Conservation (phyloP, 2,113 vertebrate species). For the Rhynchopsitta pachyrhyncha region DNA sequence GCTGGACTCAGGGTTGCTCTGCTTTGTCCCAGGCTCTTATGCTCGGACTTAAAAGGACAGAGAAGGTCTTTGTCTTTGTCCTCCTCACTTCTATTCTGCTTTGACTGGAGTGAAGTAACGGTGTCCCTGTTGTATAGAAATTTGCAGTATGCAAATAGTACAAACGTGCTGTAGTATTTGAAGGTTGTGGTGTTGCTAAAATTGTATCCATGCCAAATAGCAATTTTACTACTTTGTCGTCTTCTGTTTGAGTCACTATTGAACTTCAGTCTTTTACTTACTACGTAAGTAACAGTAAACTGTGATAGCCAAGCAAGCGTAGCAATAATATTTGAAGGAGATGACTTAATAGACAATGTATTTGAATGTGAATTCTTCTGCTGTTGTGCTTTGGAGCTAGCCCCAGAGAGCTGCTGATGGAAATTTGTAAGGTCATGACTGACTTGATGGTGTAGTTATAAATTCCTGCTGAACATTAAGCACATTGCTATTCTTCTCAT, state of each 20-base stretch:
- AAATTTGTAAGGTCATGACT: constrained; percentile 52
- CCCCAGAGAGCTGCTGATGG: not conserved
- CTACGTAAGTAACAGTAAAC: not conserved
- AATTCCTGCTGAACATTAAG: constrained; percentile 46
- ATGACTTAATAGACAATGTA: not conserved
- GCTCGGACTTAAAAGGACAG: not conserved
- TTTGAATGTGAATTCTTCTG: constrained; percentile 15
- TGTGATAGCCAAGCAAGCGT: not conserved
- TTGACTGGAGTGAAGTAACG: not conserved
- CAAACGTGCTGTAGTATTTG: not conserved
- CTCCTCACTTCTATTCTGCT: not conserved
- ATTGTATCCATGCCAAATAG: not conserved
- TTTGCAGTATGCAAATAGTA: not conserved
- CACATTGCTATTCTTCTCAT: constrained; percentile 49
- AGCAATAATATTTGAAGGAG: constrained; percentile 40
- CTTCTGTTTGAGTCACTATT: not conserved
- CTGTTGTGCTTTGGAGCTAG: not conserved
- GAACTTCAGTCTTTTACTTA: not conserved
- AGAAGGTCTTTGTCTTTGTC: not conserved
- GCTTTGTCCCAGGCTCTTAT: not conserved
- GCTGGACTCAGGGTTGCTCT: not conserved
- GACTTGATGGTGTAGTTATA: constrained; percentile 56
- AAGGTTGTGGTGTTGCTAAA: not conserved
- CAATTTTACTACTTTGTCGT: not conserved
- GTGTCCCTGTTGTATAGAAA: not conserved